Evolutionary conservation across 2,113 vertebrate species (phyloP), one percentile per base, ranked within the genome.

Genomic region (Catagonus wagneri): DNA sequence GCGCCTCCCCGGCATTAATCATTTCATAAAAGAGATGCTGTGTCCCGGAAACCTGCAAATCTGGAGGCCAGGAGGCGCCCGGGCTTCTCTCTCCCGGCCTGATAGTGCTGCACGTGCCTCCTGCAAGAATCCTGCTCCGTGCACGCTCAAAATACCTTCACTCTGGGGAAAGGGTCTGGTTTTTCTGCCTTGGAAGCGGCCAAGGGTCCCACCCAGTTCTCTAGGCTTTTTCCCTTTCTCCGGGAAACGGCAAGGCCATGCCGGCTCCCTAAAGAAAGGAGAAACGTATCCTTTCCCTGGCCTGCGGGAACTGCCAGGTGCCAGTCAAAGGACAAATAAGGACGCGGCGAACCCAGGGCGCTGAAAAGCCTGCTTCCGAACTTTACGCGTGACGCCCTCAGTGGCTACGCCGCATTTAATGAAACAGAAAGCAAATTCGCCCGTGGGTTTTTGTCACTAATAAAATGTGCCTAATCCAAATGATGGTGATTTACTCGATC

Each of bases 11-110:
- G 0, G 71, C 96, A 98, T 98, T 97, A 97, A 98, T 97, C 71
- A 93, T 97, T 97, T 98, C 96, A 90, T 96, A 95, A 98, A 98
- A 98, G 96, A 97, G 63, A 66, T 0, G 0, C 83, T 32, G 34
- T 58, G 61, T 93, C 93, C 97, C 97, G 0, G 23, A 56, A 71
- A 78, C 75, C 63, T 79, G 93, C 80, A 69, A 95, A 97, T 89
- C 74, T 92, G 23, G 56, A 81, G 91, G 68, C 58, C 2, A 3
- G 86, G 89, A 94, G 93, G 54, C 88, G 79, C 39, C 84, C 22
- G 95, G 96, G 97, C 97, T 95, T 44, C 86, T 25, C 17, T 63
- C 74, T 63, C 69, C 68, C 50, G 39, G 6, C 69, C 60, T 32
- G 34, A 61, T 79, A 61, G 39, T 3, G 84, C 74, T 36, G 17